Evolutionary conservation across 2,797 vertebrate species (phyloP).

Genomic region (Myotis pilosus): DNA sequence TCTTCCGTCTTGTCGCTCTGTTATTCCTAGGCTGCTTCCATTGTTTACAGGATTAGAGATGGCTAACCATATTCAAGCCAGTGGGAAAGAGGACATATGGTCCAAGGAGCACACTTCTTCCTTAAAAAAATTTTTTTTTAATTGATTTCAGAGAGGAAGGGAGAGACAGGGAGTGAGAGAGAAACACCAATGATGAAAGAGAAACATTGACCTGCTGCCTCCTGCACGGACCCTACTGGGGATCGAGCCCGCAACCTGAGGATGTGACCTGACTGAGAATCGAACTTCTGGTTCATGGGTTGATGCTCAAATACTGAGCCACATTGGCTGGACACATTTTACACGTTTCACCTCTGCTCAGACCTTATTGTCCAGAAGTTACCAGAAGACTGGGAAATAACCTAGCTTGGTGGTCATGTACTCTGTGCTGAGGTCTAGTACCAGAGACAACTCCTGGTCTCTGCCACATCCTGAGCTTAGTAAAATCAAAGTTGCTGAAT

Average conservation of each 20-base stretch:
- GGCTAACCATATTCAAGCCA: neutral
- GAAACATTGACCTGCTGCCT: too few relatives aligned
- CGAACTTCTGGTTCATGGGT: too few relatives aligned
- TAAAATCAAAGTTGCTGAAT: neutral
- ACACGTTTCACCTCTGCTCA: neutral
- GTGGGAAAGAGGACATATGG: neutral
- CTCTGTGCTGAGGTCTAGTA: neutral
- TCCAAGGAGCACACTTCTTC: neutral
- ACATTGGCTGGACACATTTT: neutral
- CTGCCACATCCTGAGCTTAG: neutral
- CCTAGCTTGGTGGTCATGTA: neutral
- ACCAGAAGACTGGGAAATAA: neutral
- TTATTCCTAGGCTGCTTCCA: neutral
- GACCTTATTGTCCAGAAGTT: neutral
- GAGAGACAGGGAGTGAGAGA: too few relatives aligned
- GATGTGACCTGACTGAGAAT: too few relatives aligned
- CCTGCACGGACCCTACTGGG: too few relatives aligned
- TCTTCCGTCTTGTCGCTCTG: neutral
- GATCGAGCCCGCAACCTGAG: too few relatives aligned
- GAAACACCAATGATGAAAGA: too few relatives aligned
- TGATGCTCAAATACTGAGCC: too few relatives aligned
- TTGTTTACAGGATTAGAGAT: neutral
- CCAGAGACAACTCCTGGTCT: neutral
- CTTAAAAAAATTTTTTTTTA: neutral
- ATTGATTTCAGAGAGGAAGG: too few relatives aligned